Evolutionary conservation across 2,797 vertebrate species (phyloP).

Genomic region (Dicrostonyx torquatus): DNA sequence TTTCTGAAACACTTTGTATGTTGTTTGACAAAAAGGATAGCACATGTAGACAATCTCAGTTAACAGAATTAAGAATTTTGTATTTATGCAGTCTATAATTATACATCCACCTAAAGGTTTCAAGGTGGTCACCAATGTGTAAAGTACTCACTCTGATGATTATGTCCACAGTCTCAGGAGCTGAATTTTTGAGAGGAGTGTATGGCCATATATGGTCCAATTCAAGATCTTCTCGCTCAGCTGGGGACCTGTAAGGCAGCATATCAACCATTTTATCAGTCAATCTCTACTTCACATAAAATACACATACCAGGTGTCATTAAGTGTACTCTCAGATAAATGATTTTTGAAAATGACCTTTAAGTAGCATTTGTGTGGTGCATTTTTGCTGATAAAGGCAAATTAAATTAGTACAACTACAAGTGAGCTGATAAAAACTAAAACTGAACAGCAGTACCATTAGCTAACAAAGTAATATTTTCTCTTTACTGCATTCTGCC

Average conservation of each 20-base stretch:
- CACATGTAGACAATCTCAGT: neutral
- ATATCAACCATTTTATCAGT: slow-evolving; percentile 81
- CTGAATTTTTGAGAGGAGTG: neutral
- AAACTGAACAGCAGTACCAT: slow-evolving; percentile 88
- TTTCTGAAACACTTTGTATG: slow-evolving; percentile 62
- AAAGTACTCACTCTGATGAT: neutral
- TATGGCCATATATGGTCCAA: neutral
- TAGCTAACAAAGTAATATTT: slow-evolving; percentile 91
- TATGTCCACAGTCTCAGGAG: neutral
- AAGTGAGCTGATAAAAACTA: slow-evolving; percentile 87
- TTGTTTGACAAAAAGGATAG: slow-evolving; percentile 49
- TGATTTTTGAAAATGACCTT: slow-evolving; percentile 89
- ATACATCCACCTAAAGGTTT: slow-evolving; percentile 50
- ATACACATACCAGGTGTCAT: slow-evolving; percentile 85
- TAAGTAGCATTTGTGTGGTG: slow-evolving; percentile 83
- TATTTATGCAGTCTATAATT: slow-evolving; percentile 1
- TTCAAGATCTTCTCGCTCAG: slow-evolving; percentile 61
- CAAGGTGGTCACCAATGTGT: slow-evolving; percentile 1
- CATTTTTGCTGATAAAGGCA: slow-evolving; percentile 89
- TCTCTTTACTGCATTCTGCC: slow-evolving; percentile 90
- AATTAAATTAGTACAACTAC: slow-evolving; percentile 89
- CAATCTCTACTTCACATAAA: slow-evolving; percentile 84
- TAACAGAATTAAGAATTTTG: neutral
- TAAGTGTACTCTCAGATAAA: slow-evolving; percentile 88
- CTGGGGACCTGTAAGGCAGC: slow-evolving; percentile 44